phyloP scores from a whole-genome alignment of 2,113 vertebrate genomes.

The Paramisgurnus dabryanus region DNA sequence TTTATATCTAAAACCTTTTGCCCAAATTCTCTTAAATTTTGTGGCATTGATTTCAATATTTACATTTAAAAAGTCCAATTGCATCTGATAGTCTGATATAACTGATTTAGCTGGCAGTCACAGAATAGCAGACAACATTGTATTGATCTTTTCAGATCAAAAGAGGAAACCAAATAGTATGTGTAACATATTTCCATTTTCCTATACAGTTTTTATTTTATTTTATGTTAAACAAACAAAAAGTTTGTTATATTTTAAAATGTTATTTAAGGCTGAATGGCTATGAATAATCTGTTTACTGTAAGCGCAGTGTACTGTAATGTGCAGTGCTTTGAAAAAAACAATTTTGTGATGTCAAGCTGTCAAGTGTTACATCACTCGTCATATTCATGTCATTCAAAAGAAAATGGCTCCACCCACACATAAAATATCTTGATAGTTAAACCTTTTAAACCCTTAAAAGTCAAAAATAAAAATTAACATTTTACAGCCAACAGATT shows the following conservation, averaged over 20 bases:
- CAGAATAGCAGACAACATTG: not conserved
- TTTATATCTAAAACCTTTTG: too few species aligned
- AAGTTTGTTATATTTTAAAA: not conserved
- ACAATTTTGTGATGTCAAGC: not conserved
- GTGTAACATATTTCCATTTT: not conserved
- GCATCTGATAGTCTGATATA: too few species aligned
- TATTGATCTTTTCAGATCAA: not conserved
- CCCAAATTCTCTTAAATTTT: not conserved
- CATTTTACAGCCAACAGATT: too few species aligned
- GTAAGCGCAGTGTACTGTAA: too few species aligned
- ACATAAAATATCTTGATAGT: not conserved
- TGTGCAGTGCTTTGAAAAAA: not conserved
- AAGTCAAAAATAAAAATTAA: not conserved
- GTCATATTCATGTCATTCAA: not conserved
- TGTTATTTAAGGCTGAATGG: not conserved
- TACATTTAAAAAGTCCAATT: not conserved
- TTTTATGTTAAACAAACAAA: not conserved
- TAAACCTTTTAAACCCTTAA: not conserved
- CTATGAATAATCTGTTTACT: not conserved
- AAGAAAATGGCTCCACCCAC: not conserved
- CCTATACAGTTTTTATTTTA: not conserved
- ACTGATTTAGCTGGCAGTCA: not conserved
- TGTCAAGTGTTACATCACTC: not conserved
- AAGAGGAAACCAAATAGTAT: not conserved
- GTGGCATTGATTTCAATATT: not conserved